phyloP scores from a whole-genome alignment of 2,113 vertebrate genomes.

The Platysternon megacephalum region DNA sequence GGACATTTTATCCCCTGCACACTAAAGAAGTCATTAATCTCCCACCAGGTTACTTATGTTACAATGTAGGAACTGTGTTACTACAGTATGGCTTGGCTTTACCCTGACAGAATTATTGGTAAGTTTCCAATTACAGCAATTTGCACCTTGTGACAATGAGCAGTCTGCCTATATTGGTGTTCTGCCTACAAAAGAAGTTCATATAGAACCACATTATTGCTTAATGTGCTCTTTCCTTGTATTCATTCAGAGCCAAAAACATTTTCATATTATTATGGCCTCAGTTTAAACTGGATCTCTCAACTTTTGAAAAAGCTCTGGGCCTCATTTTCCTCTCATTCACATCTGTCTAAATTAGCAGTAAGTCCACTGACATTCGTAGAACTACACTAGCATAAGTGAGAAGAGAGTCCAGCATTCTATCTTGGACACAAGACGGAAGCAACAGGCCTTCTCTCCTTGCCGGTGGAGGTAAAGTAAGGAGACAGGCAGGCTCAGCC shows the following conservation, averaged over 20 bases:
- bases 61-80: neutral
- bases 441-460: neutral
- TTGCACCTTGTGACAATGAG: neutral
- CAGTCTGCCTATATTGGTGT: neutral
- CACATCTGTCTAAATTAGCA: neutral
- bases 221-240: neutral
- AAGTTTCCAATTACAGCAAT: neutral
- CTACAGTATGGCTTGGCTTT: neutral
- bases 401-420: neutral
- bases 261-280: neutral
- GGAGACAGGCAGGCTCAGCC: neutral
- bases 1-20: neutral
- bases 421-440: neutral
- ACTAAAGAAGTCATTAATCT: neutral
- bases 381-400: neutral
- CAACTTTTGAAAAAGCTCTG: neutral
- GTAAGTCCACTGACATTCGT: neutral
- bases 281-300: neutral
- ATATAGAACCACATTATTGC: neutral
- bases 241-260: neutral
- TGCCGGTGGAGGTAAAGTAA: too few relatives aligned
- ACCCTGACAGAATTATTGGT: accelerated
- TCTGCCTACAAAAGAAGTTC: neutral
- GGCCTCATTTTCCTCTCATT: neutral
- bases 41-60: neutral